phyloP scores from a whole-genome alignment of 2,113 vertebrate species.

The Pithys albifrons region DNA sequence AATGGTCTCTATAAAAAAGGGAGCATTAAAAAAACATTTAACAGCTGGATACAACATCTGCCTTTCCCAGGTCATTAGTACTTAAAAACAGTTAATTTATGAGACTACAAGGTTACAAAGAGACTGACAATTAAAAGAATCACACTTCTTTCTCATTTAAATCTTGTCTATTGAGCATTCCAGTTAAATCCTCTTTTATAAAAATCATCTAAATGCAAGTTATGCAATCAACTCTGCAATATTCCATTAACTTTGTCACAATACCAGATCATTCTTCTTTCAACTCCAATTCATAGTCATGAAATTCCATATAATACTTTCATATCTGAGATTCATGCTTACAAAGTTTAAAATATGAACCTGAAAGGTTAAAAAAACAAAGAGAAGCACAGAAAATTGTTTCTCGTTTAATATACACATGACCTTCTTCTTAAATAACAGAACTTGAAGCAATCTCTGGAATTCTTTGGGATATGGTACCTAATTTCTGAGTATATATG shows the following conservation, averaged over 20 bases:
- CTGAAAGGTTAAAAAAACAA: neutral
- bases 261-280: neutral
- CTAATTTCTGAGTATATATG: neutral
- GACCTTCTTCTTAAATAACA: neutral
- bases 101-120: neutral
- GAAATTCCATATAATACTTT: neutral
- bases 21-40: conserved; percentile 54
- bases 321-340: neutral
- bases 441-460: neutral
- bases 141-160: neutral
- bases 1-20: neutral
- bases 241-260: neutral
- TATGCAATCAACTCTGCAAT: neutral
- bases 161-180: neutral
- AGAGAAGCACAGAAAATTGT: neutral
- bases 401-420: neutral
- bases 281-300: neutral
- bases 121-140: neutral
- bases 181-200: neutral
- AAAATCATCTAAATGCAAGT: neutral
- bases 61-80: conserved; percentile 52
- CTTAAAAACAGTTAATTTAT: conserved; percentile 54
- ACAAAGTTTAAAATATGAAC: neutral
- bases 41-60: conserved; percentile 69
- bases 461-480: neutral